Conservation (phyloP, 2,888 invertebrate species). For the Chrysopilus asiliformis region DNA sequence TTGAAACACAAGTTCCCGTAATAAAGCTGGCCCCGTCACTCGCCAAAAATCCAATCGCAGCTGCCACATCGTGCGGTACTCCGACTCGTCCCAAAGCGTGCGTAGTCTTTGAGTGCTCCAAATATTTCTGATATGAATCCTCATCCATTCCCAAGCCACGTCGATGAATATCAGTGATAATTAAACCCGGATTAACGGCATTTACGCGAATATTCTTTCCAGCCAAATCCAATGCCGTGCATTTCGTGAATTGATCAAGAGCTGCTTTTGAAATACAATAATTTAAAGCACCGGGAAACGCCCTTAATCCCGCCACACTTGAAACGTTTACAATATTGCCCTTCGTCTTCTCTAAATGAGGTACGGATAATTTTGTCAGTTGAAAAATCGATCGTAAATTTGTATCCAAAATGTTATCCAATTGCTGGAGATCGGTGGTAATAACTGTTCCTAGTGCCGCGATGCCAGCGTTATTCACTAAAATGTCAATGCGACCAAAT, state of each 20-base stretch:
- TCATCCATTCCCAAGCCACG: slow-evolving; percentile 57
- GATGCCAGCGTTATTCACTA: slow-evolving; percentile 73
- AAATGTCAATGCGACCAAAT: slow-evolving; percentile 53
- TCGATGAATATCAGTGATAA: slow-evolving; percentile 66
- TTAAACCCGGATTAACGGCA: slow-evolving; percentile 79
- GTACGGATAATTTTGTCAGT: slow-evolving; percentile 64
- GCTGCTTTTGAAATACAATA: slow-evolving; percentile 85
- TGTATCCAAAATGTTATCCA: slow-evolving; percentile 66
- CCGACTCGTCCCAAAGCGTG: slow-evolving; percentile 77
- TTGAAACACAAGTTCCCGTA: slow-evolving; percentile 68
- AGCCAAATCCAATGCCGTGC: slow-evolving; percentile 68
- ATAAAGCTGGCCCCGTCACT: slow-evolving; percentile 67
- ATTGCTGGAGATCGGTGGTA: slow-evolving; percentile 61
- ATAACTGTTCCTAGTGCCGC: slow-evolving; percentile 63
- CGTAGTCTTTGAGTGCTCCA: slow-evolving; percentile 62
- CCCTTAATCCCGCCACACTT: slow-evolving; percentile 69
- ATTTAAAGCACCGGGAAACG: slow-evolving; percentile 70
- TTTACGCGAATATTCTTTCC: slow-evolving; percentile 66
- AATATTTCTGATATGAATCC: slow-evolving; percentile 57
- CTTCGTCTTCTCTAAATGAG: slow-evolving; percentile 58
- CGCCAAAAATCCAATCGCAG: slow-evolving; percentile 71
- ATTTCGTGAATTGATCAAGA: slow-evolving; percentile 79
- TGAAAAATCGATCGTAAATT: slow-evolving; percentile 64
- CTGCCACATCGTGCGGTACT: slow-evolving; percentile 63
- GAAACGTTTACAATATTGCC: slow-evolving; percentile 82